Base-by-base conservation (phyloP, 2,113 vertebrate species). In the Lota lota region DNA sequence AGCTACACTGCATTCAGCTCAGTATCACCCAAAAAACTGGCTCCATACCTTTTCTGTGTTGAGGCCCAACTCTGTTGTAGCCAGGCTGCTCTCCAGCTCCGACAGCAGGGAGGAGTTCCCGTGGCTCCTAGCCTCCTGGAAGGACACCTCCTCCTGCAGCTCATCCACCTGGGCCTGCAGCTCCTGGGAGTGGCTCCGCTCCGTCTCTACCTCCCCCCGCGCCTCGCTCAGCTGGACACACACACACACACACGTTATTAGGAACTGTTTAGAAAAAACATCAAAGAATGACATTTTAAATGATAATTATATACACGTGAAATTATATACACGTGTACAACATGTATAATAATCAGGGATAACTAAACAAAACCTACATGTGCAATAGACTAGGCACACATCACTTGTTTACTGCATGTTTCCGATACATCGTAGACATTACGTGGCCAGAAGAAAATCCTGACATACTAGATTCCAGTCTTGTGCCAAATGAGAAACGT, bases 151-250 rank as follows among this genome's bases (percentile, higher is more conserved):
- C 67, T 92, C 92, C 77, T 89, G 85, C 20, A 92, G 87, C 62
- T 89, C 90, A 64, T 92, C 88, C 76, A 93, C 83, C 83, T 86
- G 88, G 18, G 65, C 74, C 74, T 91, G 91, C 20, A 93, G 86
- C 73, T 88, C 82, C 76, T 85, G 88, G 0, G 77, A 88, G 40
- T 62, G 82, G 56, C 64, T 65, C 12, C 67, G 83, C 0, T 77
- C 83, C 1, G 57, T 73, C 66, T 89, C 88, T 80, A 84, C 85
- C 70, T 91, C 88, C 72, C 77, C 78, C 82, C 72, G 68, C 0
- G 88, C 84, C 64, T 91, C 90, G 0, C 72, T 28, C 2, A 92
- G 71, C 92, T 93, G 64, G 5, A 75, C 75, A 51, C 56, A 81
- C 33, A 64, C 58, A 61, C 63, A 63, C 10, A 66, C 33, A 40